Base-by-base conservation (phyloP, 2,113 vertebrate species). In the Actenoides hombroni region DNA sequence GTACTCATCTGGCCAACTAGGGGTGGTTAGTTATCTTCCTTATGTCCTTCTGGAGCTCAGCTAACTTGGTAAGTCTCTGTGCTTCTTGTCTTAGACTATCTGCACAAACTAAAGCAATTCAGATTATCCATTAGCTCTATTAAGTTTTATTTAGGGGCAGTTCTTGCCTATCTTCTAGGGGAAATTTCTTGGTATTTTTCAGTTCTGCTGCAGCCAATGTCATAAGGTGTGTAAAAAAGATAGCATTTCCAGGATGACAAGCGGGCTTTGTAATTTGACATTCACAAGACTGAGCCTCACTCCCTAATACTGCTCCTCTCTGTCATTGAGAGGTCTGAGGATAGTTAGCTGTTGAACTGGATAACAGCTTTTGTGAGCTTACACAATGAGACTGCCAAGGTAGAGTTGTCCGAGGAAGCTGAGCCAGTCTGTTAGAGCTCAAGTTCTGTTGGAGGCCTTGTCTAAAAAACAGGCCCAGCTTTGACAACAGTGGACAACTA, bases 331-430 rank as follows among this genome's bases (percentile, higher is more conserved):
- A 40, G 14, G 25, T 70, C 15, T 16, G 33, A 82, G 37, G n/a
- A 4, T 5, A 29, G 29, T 39, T 75, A 71, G 13, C 23, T 68
- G 40, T 59, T 85, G 78, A 78, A 17, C 56, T 59, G 46, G 20
- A 1, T 59, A 48, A 17, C 1, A 9, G 29, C 31, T 89, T 87
- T 87, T 59, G 11, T 44, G 51, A 70, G 6, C 21, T 87, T 37
- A 26, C 9, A 3, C 35, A 46, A 0, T 48, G 16, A 40, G 79
- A 24, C 48, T 64, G 15, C 42, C 0, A 1, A 56, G 33, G 1
- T 33, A 37, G 70, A n/a, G 39, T 16, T 83, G 48, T 53, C 56
- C 2, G 2, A 40, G 54, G 70, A 69, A 40, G 40, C 48, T 48
- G 48, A 71, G 51, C 1, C 5, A 78, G 13, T 63, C 25, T 2